A percentile compares a stretch with the other conserved stretches of the same genome.
These are phyloP conservation scores for Festucalex cinctus DNA, from an alignment of 2,113 vertebrate genomes.

Conservation along the genomic window DNA sequence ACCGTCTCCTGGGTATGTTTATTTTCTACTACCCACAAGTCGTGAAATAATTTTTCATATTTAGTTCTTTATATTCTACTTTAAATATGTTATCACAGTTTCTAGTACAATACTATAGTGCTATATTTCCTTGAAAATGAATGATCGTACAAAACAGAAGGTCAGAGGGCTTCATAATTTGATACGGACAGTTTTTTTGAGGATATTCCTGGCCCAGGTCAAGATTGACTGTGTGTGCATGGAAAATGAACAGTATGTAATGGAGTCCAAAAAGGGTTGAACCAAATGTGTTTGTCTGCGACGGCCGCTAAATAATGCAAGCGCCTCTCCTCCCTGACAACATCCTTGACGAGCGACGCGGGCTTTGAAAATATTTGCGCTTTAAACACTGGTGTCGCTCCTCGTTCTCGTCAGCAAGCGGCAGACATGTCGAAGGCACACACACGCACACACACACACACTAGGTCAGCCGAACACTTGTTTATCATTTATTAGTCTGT, in stretches of 20 bases:
- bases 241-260: slow-evolving; percentile 7
- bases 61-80: no score
- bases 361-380: slow-evolving; percentile 69
- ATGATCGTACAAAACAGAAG: no score
- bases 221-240: slow-evolving; percentile 2
- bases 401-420: slow-evolving; percentile 50
- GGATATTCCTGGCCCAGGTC: not conserved
- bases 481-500: slow-evolving; percentile 9
- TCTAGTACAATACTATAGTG: no score
- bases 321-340: slow-evolving; percentile 58
- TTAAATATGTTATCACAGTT: no score
- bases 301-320: slow-evolving; percentile 63
- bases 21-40: no score
- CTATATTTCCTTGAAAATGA: no score
- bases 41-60: no score
- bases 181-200: no score
- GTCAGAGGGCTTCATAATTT: no score
- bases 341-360: slow-evolving; percentile 58
- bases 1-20: no score
- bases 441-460: not conserved
- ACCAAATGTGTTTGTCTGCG: slow-evolving; percentile 26
- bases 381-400: slow-evolving; percentile 58
- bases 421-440: slow-evolving; percentile 19
- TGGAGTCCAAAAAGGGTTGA: slow-evolving; percentile 34
- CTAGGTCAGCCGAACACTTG: not conserved